Base-by-base conservation (phyloP, 2,888 invertebrate species). In the Drosophila buzzatii region DNA sequence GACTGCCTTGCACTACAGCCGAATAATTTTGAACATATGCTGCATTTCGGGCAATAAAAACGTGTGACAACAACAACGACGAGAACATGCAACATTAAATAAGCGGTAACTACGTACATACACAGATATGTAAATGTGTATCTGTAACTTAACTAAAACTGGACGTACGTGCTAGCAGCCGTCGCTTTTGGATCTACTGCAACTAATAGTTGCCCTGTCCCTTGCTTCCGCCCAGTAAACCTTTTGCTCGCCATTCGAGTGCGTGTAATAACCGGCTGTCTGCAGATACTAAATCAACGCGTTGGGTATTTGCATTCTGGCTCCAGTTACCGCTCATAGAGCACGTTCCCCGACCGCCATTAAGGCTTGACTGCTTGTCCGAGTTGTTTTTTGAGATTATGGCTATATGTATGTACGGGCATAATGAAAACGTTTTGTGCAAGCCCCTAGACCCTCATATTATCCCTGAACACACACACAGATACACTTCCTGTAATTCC, bases 261-360 rank as follows among this genome's bases (percentile, higher is more conserved):
- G 78, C 84, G 78, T 85, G 78, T 74, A 83, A 81, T 68, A 82
- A 86, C 84, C 73, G 79, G 81, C 85, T 90, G 91, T 90, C 90
- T 90, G 73, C 81, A 86, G 90, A 84, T 87, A 90, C 87, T 91
- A 88, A 91, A 91, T 91, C 91, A 91, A 87, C 85, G 87, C 88
- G 66, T 41, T 69, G 57, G 63, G 55, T 68, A 76, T 76, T 73
- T 77, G 78, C 81, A 73, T 77, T 81, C 45, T 60, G 55, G 35
- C 35, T 27, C 59, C n/a, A 51, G 59, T 33, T 59, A 57, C 76
- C 65, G 70, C 59, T 68, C 18, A 51, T 62, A 53, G 57, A 62
- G 57, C 78, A 78, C 73, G 78, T 71, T 49, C 47, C 63, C 62
- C 66, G 52, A 51, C 63, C 65, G 53, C 57, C 59, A 76, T 63